Evolutionary conservation across 2,797 vertebrate genomes (phyloP), one percentile per base, ranked within the genome.

Genomic region (Glyptemys insculpta): DNA sequence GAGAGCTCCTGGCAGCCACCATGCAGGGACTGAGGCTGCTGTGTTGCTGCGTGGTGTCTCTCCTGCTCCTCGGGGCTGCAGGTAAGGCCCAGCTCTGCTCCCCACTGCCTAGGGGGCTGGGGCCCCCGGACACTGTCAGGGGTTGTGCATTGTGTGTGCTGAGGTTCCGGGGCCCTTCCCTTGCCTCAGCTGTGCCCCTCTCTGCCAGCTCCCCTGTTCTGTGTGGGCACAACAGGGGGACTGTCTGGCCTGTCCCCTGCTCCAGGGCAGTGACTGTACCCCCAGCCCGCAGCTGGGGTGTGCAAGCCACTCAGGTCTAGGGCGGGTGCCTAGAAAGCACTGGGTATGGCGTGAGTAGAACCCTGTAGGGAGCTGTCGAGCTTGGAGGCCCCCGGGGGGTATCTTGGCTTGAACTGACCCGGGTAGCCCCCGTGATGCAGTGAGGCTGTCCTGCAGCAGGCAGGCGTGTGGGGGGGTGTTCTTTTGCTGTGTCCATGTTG

Each of bases 1-100:
- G 97, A 98, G 98, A 98, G 98, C 99, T 99, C 99, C 99, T 99
- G 99, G 99, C 99, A 98, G 99, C 98, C 99, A 99, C 98, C 98
- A 99, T 99, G 99, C 99, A 99, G 99, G 98, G 98, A 92, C 98
- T 99, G 97, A 98, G 99, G 98, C 98, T 99, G 96, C 97, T 99
- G 98, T 99, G 99, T 98, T 99, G 99, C 98, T 99, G 99, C 76
- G 95, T 99, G 97, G 98, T 97, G 96, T 98, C 98, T 83, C 98
- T 99, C 95, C 98, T 99, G 97, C 97, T 99, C 97, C 98, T 99
- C 89, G 97, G 98, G 98, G 98, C 98, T 79, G 98, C 99, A 99
- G 99, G 99, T 99, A 99, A 95, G 98, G 90, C 12, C 11, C 21
- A 2, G 21, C 65, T 23, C 65, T 8, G 44, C 52, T 23, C 4